Percentiles rank a stretch among this genome's conserved stretches.
phyloP scores from a whole-genome alignment of 1,140 invertebrate genomes.

The Microplitis mediator region DNA sequence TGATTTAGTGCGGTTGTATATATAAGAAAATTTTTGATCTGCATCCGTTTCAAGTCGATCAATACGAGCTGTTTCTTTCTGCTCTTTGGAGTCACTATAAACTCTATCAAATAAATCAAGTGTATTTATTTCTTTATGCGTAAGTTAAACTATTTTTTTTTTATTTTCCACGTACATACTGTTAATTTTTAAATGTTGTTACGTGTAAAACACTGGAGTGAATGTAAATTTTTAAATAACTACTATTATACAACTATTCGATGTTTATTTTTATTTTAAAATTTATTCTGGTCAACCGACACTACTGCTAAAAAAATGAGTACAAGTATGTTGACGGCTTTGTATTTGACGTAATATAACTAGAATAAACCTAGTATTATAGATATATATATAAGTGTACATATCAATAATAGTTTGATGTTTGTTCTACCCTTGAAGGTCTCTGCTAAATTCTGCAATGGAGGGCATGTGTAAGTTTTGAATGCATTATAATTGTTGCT shows the following conservation, averaged over 20 bases:
- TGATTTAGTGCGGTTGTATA: not conserved
- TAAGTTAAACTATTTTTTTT: constrained; percentile 10
- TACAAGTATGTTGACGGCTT: not conserved
- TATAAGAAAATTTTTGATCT: constrained; percentile 14
- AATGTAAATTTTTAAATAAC: not conserved
- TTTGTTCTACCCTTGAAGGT: constrained; percentile 45
- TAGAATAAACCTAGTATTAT: not conserved
- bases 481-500: not conserved
- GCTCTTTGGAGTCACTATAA: not conserved
- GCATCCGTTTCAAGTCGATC: constrained; percentile 27
- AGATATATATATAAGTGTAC: not conserved
- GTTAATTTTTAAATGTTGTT: not conserved
- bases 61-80: constrained; percentile 20
- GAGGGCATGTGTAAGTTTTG: constrained; percentile 54
- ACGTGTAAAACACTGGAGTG: not conserved
- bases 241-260: not conserved
- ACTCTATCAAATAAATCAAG: not conserved
- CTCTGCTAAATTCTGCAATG: constrained; percentile 54
- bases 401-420: constrained; percentile 14
- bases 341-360: not conserved
- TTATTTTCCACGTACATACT: not conserved
- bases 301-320: not conserved
- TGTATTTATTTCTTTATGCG: constrained; percentile 20
- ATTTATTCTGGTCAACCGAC: no score
- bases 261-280: not conserved